Percentiles rank a stretch among this genome's conserved stretches.
These are phyloP conservation scores for Dolichoris vasculosae DNA, from an alignment of 1,140 invertebrate genomes.

Conservation along the genomic window DNA sequence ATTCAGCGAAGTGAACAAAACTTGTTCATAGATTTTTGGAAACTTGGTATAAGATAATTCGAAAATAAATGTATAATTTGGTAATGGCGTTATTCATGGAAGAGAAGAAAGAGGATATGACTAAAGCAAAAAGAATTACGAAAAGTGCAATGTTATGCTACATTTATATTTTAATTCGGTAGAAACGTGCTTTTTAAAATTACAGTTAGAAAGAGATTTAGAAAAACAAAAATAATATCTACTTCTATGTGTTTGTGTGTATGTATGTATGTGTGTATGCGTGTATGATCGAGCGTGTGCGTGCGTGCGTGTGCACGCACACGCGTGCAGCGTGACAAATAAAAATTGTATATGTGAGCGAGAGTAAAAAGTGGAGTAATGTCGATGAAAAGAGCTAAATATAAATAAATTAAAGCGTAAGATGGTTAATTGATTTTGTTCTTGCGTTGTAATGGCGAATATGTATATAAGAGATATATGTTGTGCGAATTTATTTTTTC, in stretches of 20 bases:
- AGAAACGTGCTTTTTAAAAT: constrained; percentile 35
- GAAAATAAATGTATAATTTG: neutral
- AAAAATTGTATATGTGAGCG: neutral
- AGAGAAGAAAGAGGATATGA: neutral
- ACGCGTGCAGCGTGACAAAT: neutral
- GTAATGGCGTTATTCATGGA: neutral
- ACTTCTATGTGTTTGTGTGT: neutral
- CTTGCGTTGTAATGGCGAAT: constrained; percentile 13
- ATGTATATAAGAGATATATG: constrained; percentile 34
- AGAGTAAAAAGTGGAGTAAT: constrained; percentile 5
- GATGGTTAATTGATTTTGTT: constrained; percentile 27
- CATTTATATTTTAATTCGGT: constrained; percentile 19
- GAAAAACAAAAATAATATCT: constrained; percentile 4
- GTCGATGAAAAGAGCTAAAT: neutral
- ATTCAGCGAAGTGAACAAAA: neutral
- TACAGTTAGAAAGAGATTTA: constrained; percentile 9
- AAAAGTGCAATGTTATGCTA: constrained; percentile 38
- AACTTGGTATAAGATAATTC: neutral
- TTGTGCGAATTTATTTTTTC: constrained; percentile 27
- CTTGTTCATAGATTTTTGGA: neutral
- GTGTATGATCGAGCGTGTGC: neutral
- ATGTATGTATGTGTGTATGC: constrained; percentile 3
- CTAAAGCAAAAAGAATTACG: constrained; percentile 1
- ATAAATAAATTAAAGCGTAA: constrained; percentile 7
- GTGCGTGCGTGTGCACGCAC: neutral